Evolutionary conservation across 2,113 vertebrate genomes (phyloP), one percentile per base, ranked within the genome.

Genomic region (Podiceps cristatus): DNA sequence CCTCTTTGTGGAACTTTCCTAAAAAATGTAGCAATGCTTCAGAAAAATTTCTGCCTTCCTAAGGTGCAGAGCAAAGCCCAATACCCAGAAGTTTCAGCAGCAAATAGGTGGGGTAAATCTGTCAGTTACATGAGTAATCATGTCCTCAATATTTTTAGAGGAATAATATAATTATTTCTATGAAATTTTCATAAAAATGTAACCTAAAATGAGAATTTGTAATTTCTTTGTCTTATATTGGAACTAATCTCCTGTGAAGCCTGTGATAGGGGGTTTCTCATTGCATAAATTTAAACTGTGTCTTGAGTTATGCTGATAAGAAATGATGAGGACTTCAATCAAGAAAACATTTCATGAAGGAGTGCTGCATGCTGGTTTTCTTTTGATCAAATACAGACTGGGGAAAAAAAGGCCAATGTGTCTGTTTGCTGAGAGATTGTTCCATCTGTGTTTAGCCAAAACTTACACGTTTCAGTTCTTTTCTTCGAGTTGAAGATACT

Each of bases 321-420:
- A 85, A 75, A 47, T 68, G 3, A 52, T 19, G 31, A 44, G 24
- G 66, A 67, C 44, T 68, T 75, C 12, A 74, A 22, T 81, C 14
- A 40, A 73, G 35, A 49, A 77, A 62, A 35, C 10, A 28, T 58
- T 72, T 80, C 1, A 24, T 37, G 15, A 49, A 49, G 19, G 67
- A 71, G 1, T 76, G 15, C 33, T 86, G 13, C 17, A 14, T 58
- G 6, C 12, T 62, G 33, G 15, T 80, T 88, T 88, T 55, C 71
- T 90, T 86, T 47, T 52, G 11, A 14, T 53, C 40, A 23, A 52
- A 6, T 35, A 15, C 6, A 45, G 28, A 17, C 27, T 74, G 2
- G 3, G 5, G 7, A 16, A 55, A 27, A 23, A 71, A 67, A 33
- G 18, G 5, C 18, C 31, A 27, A 0, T 62, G 15, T 37, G 12